Conservation (phyloP, 2,888 invertebrate genomes). For the Machimus rusticus region DNA sequence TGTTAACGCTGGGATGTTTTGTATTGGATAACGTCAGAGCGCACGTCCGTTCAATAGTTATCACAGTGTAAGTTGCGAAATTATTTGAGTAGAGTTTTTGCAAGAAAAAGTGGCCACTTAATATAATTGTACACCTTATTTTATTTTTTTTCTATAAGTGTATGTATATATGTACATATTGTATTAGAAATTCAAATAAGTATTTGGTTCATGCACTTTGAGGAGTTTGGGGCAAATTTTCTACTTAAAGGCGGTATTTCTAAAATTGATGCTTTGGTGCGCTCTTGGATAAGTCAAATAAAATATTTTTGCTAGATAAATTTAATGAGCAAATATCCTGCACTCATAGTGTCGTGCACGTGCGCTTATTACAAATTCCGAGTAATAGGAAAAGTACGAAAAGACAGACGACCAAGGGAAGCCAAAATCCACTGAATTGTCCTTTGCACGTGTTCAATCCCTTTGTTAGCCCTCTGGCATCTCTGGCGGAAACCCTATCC, state of each 20-base stretch:
- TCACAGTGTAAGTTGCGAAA: too few species aligned
- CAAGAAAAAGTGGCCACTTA: too few species aligned
- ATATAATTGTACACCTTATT: too few species aligned
- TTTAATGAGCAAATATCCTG: neutral
- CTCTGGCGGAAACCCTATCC: constrained; percentile 27
- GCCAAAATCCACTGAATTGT: constrained; percentile 61
- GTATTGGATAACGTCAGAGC: too few species aligned
- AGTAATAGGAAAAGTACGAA: neutral
- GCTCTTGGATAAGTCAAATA: neutral
- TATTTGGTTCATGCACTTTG: too few species aligned
- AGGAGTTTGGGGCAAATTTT: neutral
- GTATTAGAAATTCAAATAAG: too few species aligned
- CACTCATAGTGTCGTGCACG: neutral
- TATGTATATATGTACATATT: too few species aligned
- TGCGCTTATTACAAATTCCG: neutral
- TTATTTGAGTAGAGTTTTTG: too few species aligned
- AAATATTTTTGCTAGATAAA: neutral
- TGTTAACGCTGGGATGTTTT: too few species aligned
- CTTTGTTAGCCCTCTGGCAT: constrained; percentile 15
- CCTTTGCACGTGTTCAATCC: constrained; percentile 58
- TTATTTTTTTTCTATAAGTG: too few species aligned
- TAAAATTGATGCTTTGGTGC: neutral
- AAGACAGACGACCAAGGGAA: neutral
- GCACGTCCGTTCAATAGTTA: too few species aligned
- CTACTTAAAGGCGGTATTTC: neutral